These are phyloP conservation scores for Drosophila suboccidentalis DNA, from an alignment of 2,888 invertebrate genomes.

Conservation along the genomic window DNA sequence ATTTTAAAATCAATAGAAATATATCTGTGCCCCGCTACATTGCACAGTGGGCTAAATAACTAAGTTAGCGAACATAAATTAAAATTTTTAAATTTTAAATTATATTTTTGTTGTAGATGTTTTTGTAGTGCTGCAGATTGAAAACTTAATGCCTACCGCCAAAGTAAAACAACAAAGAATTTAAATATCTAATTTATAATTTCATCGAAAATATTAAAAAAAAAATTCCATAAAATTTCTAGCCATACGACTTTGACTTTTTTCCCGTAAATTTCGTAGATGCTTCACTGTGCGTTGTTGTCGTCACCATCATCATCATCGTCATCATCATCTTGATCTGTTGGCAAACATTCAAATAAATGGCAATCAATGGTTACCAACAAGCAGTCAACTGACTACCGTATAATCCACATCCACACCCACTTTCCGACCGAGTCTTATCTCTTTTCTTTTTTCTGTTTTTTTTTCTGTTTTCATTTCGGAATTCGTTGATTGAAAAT, in stretches of 20 bases:
- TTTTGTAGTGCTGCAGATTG: too few species aligned
- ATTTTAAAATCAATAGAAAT: constrained; percentile 86
- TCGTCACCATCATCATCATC: constrained; percentile 4
- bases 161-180: too few species aligned
- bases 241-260: too few species aligned
- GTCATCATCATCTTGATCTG: constrained; percentile 27
- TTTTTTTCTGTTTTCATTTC: constrained; percentile 18
- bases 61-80: not conserved
- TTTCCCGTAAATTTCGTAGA: not conserved
- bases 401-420: constrained; percentile 43
- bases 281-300: constrained; percentile 22
- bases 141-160: too few species aligned
- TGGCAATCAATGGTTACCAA: constrained; percentile 66
- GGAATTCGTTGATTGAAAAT: constrained; percentile 72
- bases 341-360: constrained; percentile 75
- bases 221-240: too few species aligned
- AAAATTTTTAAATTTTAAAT: not conserved
- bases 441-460: constrained; percentile 16
- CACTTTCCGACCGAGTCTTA: constrained; percentile 28
- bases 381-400: constrained; percentile 56
- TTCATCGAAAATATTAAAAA: too few species aligned
- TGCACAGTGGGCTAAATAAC: not conserved
- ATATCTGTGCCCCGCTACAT: constrained; percentile 73
- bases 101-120: too few species aligned
- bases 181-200: too few species aligned